Conservation (phyloP, 30 jellyfish, hydroid and myxozoan species). For the Aurelia aurita region DNA sequence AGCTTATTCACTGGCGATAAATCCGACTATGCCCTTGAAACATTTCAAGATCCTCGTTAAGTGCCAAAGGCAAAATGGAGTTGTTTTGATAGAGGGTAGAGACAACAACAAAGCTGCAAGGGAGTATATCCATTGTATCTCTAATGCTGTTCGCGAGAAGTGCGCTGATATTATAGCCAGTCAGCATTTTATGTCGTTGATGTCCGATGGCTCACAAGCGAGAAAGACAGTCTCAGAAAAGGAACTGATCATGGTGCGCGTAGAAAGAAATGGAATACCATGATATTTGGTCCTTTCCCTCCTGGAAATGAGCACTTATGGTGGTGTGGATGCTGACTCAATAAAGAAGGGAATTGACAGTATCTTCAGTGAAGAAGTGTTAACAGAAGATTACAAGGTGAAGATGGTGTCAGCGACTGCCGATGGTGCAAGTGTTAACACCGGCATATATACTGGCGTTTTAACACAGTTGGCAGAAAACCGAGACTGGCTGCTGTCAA, state of each 20-base stretch:
- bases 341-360: constrained; percentile 37
- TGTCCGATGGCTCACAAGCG: constrained; percentile 58
- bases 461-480: constrained; percentile 67
- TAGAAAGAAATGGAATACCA: constrained; percentile 75
- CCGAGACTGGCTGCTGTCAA: constrained; percentile 75
- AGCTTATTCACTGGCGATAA: constrained; percentile 48
- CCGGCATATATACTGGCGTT: constrained; percentile 57
- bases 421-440: constrained; percentile 72
- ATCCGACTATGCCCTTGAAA: constrained; percentile 42
- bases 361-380: constrained; percentile 41
- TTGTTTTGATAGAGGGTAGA: constrained; percentile 47
- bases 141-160: constrained; percentile 55
- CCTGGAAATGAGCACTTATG: constrained; percentile 65
- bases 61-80: constrained; percentile 77
- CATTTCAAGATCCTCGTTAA: constrained; percentile 45
- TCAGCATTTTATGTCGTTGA: constrained; percentile 31
- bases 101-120: constrained; percentile 56
- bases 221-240: constrained; percentile 54
- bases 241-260: constrained; percentile 56
- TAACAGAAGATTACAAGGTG: constrained; percentile 14
- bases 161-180: constrained; percentile 69
- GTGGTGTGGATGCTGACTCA: constrained; percentile 68
- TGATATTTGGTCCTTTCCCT: constrained; percentile 48
- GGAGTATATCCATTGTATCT: constrained; percentile 58
- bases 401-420: constrained; percentile 65